A percentile compares a stretch with the other conserved stretches of the same genome.
Evolutionary conservation across 2,113 vertebrate species (phyloP).

Genomic region (Limnothrissa miodon): DNA sequence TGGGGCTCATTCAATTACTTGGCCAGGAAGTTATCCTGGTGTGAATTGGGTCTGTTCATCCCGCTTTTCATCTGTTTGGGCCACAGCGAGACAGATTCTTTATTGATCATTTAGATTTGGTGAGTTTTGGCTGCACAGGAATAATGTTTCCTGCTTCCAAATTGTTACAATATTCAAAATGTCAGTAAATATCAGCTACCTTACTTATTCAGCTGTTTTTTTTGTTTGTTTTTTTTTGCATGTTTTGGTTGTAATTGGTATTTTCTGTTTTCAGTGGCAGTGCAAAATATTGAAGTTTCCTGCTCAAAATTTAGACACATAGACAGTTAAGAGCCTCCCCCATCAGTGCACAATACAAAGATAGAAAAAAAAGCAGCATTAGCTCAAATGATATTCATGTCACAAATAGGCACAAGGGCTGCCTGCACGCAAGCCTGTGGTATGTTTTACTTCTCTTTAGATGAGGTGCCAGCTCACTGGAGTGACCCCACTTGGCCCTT

Average conservation of each 20-base stretch:
- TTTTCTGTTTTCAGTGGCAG: neutral
- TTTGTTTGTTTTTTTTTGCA: neutral
- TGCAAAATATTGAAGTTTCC: neutral
- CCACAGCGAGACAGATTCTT: neutral
- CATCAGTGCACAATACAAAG: neutral
- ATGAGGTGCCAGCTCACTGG: neutral
- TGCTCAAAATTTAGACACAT: neutral
- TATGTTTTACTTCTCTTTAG: neutral
- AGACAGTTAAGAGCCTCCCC: neutral
- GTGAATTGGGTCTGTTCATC: neutral
- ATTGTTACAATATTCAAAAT: neutral
- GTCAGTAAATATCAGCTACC: neutral
- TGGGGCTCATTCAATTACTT: neutral
- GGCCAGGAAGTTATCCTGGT: neutral
- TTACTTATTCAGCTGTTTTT: neutral
- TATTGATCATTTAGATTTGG: neutral
- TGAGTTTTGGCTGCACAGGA: neutral
- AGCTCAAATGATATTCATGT: neutral
- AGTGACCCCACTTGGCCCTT: neutral
- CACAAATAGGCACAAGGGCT: neutral
- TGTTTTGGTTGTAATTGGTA: neutral
- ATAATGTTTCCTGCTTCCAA: neutral
- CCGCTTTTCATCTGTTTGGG: neutral
- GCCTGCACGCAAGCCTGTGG: neutral
- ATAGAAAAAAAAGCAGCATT: neutral